A percentile compares a stretch with the other conserved stretches of the same genome.
These are phyloP conservation scores for Coccyzus lansbergi DNA, from an alignment of 2,797 vertebrate genomes.

Conservation along the genomic window DNA sequence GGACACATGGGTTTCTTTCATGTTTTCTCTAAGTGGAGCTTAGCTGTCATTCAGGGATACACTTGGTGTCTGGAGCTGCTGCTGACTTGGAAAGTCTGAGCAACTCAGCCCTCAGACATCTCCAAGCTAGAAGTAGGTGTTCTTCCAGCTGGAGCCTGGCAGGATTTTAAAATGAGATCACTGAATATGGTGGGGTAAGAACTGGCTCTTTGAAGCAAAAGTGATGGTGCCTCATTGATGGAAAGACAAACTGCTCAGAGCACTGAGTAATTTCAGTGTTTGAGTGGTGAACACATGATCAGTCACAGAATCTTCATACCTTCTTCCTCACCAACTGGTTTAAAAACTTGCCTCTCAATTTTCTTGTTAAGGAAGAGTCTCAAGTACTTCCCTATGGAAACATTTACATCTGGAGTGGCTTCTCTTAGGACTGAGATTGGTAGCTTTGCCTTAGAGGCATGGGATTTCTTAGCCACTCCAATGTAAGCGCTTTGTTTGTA, in stretches of 20 bases:
- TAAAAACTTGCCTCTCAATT: background rate
- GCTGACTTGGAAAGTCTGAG: background rate
- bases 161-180: rapidly evolving
- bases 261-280: rapidly evolving
- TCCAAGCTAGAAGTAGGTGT: background rate
- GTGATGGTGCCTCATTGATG: rapidly evolving
- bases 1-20: background rate
- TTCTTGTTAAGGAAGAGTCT: background rate
- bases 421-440: background rate
- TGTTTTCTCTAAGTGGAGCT: background rate
- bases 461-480: background rate
- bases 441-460: background rate
- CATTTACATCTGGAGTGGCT: background rate
- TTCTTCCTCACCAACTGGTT: background rate
- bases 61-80: rapidly evolving
- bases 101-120: rapidly evolving
- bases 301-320: background rate
- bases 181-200: background rate
- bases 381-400: background rate
- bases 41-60: background rate
- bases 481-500: background rate
- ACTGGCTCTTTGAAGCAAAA: background rate
- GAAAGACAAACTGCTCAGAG: background rate
- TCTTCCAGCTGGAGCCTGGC: rapidly evolving
- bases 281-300: rapidly evolving